Evolutionary conservation across 30 jellyfish, hydroid and myxozoan genomes (phyloP).

Genomic region (Chrysaora quinquecirrha): DNA sequence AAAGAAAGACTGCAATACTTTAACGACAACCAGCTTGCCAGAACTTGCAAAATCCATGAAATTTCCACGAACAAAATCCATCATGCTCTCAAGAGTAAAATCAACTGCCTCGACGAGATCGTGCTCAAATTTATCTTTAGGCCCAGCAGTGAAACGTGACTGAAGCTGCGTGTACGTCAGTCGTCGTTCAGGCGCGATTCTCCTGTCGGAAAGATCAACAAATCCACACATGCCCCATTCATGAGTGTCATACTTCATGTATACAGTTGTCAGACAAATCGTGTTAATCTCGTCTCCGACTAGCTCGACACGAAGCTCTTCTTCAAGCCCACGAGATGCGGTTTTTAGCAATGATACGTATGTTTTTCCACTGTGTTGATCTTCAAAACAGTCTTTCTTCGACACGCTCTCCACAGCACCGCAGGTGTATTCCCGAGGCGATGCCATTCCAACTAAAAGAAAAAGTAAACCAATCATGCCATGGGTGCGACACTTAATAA

Average conservation of each 20-base stretch:
- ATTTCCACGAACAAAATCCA: constrained; percentile 69
- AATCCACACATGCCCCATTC: constrained; percentile 93
- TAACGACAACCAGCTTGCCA: constrained; percentile 86
- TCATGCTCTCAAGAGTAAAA: constrained; percentile 76
- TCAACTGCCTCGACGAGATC: constrained; percentile 79
- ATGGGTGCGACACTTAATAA: no score
- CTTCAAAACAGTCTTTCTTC: constrained; percentile 72
- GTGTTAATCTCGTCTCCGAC: constrained; percentile 75
- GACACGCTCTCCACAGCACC: constrained; percentile 92
- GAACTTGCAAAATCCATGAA: constrained; percentile 87
- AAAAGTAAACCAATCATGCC: no score
- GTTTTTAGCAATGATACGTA: constrained; percentile 70
- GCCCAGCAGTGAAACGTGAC: constrained; percentile 78
- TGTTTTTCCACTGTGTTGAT: constrained; percentile 19
- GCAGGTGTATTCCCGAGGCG: constrained; percentile 80
- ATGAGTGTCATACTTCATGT: constrained; percentile 84
- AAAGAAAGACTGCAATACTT: constrained; percentile 78
- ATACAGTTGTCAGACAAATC: constrained; percentile 75
- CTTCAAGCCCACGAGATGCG: constrained; percentile 83
- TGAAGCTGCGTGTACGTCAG: constrained; percentile 66
- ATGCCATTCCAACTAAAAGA: constrained; percentile 79
- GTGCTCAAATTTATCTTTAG: constrained; percentile 85
- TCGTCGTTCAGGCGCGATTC: constrained; percentile 84
- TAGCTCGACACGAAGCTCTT: constrained; percentile 75
- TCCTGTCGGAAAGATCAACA: constrained; percentile 63